Conservation (phyloP, 2,797 vertebrate genomes). For the Nannoperca obscura region DNA sequence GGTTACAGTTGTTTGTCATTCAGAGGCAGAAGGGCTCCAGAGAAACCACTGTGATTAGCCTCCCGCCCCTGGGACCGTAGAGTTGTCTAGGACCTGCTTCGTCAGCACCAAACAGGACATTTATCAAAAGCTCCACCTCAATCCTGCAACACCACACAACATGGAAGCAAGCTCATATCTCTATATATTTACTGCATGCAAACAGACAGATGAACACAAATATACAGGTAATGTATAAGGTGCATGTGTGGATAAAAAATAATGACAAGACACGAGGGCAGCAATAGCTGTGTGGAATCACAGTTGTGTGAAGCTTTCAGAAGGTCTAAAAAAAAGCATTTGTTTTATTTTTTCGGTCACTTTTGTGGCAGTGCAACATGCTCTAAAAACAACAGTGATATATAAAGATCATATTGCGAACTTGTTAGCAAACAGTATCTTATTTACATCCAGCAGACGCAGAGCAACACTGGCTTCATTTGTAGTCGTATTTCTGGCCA, state of each 20-base stretch:
- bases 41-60: slow-evolving; percentile 71
- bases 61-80: slow-evolving; percentile 62
- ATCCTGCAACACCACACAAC: slow-evolving; percentile 47
- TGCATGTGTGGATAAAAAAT: slow-evolving; percentile 16
- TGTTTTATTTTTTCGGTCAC: neutral
- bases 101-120: slow-evolving; percentile 80
- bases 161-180: slow-evolving; percentile 37
- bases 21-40: slow-evolving; percentile 49
- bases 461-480: neutral
- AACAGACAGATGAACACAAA: slow-evolving; percentile 53
- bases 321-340: neutral
- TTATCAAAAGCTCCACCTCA: slow-evolving; percentile 70
- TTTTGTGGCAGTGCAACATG: neutral
- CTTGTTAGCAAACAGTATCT: neutral
- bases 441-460: neutral
- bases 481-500: neutral
- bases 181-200: slow-evolving; percentile 31
- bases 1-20: slow-evolving; percentile 70
- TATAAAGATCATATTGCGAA: neutral
- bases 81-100: slow-evolving; percentile 69
- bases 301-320: neutral
- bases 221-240: slow-evolving; percentile 15
- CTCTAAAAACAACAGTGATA: slow-evolving; percentile 3
- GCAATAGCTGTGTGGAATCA: neutral
- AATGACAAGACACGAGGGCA: slow-evolving; percentile 1